Evolutionary conservation across 2,888 invertebrate genomes (phyloP).

Genomic region (Tenthredo amoena): DNA sequence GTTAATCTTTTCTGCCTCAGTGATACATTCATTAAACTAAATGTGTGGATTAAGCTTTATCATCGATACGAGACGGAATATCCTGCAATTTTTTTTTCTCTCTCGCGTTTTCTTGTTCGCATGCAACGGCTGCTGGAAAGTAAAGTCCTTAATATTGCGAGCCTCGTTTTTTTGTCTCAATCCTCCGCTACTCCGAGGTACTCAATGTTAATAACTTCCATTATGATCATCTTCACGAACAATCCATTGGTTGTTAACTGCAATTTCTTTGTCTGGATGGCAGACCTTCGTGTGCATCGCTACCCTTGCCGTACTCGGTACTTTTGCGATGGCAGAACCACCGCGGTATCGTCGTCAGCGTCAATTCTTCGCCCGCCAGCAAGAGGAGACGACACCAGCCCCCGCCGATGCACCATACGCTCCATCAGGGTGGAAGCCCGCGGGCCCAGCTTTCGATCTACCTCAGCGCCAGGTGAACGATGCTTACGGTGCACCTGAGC

Average conservation of each 20-base stretch:
- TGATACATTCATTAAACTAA: conserved; percentile 1
- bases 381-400: conserved; percentile 51
- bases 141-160: conserved; percentile 28
- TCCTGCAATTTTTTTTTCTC: not conserved
- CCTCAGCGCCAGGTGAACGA: conserved; percentile 45
- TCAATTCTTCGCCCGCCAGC: conserved; percentile 51
- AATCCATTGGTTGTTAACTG: not conserved
- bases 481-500: conserved; percentile 50
- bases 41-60: conserved; percentile 10
- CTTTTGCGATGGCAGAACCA: conserved; percentile 43
- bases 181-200: not conserved
- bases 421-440: conserved; percentile 54
- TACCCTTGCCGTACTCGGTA: not conserved
- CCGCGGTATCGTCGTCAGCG: conserved; percentile 45
- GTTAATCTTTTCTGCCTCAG: conserved; percentile 24
- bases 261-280: not conserved
- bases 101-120: not conserved
- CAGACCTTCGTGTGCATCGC: conserved; percentile 33
- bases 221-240: not conserved
- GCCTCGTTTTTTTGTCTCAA: not conserved
- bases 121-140: not conserved
- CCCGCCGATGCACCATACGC: conserved; percentile 47
- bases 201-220: conserved; percentile 2
- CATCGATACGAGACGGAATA: not conserved
- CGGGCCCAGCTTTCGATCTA: conserved; percentile 49